phyloP scores from a whole-genome alignment of 2,113 vertebrate species.

The Desmodus rotundus region DNA sequence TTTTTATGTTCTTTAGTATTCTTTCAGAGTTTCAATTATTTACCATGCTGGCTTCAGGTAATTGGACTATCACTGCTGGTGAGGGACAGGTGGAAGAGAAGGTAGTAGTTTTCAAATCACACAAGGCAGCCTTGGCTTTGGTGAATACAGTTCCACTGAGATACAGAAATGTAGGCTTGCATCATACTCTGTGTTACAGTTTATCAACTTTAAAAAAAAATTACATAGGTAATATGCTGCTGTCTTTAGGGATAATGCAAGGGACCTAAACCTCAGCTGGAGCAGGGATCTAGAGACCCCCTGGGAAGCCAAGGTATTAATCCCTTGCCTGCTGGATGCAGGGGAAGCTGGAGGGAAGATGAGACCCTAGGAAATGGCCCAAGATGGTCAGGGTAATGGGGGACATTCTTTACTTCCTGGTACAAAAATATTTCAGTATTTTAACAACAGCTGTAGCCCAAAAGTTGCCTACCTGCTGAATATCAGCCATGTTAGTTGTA shows the following conservation, averaged over 20 bases:
- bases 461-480: neutral
- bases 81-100: neutral
- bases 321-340: neutral
- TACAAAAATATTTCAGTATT: neutral
- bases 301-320: neutral
- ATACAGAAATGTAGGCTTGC: neutral
- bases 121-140: neutral
- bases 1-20: conserved; percentile 32
- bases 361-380: neutral
- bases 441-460: neutral
- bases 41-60: neutral
- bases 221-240: neutral
- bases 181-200: neutral
- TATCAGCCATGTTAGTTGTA: neutral
- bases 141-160: neutral
- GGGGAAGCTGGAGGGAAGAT: neutral
- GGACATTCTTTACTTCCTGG: neutral
- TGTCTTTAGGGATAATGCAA: neutral
- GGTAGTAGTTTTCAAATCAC: neutral
- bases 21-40: conserved; percentile 40
- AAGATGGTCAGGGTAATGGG: neutral
- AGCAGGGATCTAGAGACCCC: neutral
- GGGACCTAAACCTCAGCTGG: neutral
- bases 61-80: conserved; percentile 22
- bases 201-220: neutral